Conservation (phyloP, 2,113 vertebrate genomes). For the Cebus imitator region DNA sequence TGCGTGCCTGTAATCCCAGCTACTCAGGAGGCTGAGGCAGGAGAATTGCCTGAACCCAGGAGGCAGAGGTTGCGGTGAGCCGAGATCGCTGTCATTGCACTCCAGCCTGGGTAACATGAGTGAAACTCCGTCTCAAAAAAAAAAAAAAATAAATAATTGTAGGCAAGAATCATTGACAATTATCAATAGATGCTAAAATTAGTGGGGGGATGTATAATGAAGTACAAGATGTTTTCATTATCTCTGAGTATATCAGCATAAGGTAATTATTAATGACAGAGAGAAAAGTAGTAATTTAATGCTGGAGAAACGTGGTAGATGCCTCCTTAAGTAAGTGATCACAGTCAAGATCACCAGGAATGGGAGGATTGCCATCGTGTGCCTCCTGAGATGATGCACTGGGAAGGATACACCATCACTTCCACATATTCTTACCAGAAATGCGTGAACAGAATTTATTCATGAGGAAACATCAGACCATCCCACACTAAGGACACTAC, state of each 20-base stretch:
- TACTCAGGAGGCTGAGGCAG: no score
- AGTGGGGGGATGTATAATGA: no score
- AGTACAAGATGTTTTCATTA: not conserved
- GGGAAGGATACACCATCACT: fast-evolving
- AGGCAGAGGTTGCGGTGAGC: no score
- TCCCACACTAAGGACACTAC: not conserved
- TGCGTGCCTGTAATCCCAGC: no score
- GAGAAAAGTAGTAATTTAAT: not conserved
- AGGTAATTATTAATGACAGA: not conserved
- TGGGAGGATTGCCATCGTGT: fast-evolving
- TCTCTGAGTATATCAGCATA: not conserved
- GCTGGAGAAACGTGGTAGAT: not conserved
- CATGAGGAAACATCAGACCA: not conserved
- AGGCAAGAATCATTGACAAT: not conserved
- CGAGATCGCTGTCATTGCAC: no score
- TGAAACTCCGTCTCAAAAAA: no score
- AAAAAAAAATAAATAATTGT: no score
- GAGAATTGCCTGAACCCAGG: no score
- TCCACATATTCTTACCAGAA: not conserved
- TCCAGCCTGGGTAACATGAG: no score
- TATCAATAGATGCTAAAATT: not conserved
- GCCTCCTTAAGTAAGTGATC: not conserved
- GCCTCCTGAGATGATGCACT: fast-evolving
- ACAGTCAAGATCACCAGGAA: not conserved
- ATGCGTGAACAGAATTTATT: not conserved